Percentiles rank a stretch among this genome's conserved stretches.
phyloP scores from a whole-genome alignment of 2,797 vertebrate species.

The Microctenopoma stevenorrisi region DNA sequence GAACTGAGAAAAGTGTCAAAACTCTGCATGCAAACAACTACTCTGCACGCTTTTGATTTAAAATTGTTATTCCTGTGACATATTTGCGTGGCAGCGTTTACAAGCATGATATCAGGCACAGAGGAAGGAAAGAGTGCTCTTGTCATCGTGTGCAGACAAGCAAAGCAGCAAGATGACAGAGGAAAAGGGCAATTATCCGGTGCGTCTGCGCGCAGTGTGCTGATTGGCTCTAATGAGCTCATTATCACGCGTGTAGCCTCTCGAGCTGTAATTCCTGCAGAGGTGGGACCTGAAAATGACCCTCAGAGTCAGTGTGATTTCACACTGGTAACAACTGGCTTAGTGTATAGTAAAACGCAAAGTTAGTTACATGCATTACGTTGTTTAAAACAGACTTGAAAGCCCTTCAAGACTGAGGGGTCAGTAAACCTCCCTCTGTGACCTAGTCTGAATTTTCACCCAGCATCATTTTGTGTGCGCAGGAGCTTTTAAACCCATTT shows the following conservation, averaged over 20 bases:
- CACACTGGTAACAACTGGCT: slow-evolving; percentile 26
- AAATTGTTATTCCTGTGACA: background rate
- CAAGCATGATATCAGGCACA: background rate
- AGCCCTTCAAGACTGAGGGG: slow-evolving; percentile 5
- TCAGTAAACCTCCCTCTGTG: background rate
- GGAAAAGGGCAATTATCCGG: background rate
- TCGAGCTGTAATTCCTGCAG: slow-evolving; percentile 18
- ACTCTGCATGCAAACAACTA: slow-evolving; percentile 4
- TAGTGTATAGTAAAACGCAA: background rate
- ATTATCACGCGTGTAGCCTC: slow-evolving; percentile 35
- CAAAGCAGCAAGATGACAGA: slow-evolving; percentile 25
- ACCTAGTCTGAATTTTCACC: background rate
- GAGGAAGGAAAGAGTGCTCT: slow-evolving; percentile 7
- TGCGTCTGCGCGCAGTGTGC: too few relatives aligned
- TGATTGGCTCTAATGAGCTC: slow-evolving; percentile 53
- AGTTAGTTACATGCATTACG: slow-evolving; percentile 3
- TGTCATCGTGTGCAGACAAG: slow-evolving; percentile 9
- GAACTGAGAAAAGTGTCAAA: background rate
- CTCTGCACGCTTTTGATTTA: background rate
- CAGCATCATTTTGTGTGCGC: background rate
- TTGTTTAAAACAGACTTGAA: background rate
- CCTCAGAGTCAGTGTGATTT: slow-evolving; percentile 9
- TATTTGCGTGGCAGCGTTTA: slow-evolving; percentile 16
- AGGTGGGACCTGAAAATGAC: slow-evolving; percentile 28
- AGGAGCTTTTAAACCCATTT: background rate